Evolutionary conservation across 2,888 invertebrate species (phyloP).

Genomic region (Tetropium fuscum): DNA sequence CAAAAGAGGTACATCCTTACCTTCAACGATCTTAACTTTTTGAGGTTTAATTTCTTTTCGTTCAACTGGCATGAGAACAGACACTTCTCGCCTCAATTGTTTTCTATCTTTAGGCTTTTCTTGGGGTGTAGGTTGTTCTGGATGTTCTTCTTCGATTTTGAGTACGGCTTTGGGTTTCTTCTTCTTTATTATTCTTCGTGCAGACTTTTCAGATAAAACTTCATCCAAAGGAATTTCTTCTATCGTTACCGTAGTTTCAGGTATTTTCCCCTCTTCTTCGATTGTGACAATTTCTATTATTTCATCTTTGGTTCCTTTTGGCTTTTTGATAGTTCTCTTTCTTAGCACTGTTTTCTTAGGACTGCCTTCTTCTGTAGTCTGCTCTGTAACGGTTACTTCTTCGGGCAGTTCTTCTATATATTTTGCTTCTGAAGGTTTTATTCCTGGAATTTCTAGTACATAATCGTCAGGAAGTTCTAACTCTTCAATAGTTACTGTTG

Average conservation of each 20-base stretch:
- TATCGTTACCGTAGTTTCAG: constrained; percentile 61
- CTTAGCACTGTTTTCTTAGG: constrained; percentile 57
- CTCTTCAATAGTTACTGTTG: constrained; percentile 55
- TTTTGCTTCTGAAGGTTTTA: constrained; percentile 31
- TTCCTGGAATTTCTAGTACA: constrained; percentile 31
- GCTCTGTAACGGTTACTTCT: constrained; percentile 50
- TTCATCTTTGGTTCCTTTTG: constrained; percentile 64
- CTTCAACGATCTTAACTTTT: constrained; percentile 72
- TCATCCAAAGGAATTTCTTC: constrained; percentile 50
- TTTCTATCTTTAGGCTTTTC: constrained; percentile 48
- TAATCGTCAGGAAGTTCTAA: constrained; percentile 43
- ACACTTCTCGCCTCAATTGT: constrained; percentile 48
- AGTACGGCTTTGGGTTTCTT: constrained; percentile 33
- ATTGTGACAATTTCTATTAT: constrained; percentile 66
- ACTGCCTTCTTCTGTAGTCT: constrained; percentile 61
- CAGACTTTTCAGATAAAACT: constrained; percentile 31
- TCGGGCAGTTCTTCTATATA: constrained; percentile 51
- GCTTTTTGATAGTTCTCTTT: constrained; percentile 63
- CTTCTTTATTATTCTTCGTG: constrained; percentile 28
- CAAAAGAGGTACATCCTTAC: constrained; percentile 65
- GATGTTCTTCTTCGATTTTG: constrained; percentile 24
- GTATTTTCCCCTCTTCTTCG: constrained; percentile 61
- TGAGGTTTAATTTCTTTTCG: constrained; percentile 73
- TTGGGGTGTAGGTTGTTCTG: constrained; percentile 47
- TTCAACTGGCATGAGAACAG: constrained; percentile 55